phyloP scores from a whole-genome alignment of 2,888 invertebrate species.

The Aporophyla lueneburgensis region DNA sequence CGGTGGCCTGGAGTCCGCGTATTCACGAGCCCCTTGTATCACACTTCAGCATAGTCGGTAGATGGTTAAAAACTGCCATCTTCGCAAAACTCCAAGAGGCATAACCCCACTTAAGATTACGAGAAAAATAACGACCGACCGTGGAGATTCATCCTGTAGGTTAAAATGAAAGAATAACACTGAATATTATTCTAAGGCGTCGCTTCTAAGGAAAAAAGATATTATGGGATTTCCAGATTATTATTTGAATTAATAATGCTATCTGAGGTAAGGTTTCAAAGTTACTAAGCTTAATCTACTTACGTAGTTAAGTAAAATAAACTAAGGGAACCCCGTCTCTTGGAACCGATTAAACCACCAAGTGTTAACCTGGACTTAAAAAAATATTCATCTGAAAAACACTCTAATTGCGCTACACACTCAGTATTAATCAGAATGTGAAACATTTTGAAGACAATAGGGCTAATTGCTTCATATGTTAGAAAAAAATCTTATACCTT shows the following conservation, averaged over 20 bases:
- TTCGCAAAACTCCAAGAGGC: not conserved
- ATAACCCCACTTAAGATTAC: slow-evolving; percentile 12
- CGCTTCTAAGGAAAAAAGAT: not conserved
- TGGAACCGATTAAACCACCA: not conserved
- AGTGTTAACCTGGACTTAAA: not conserved
- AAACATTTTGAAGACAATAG: too few species aligned
- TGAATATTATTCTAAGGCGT: slow-evolving; percentile 11
- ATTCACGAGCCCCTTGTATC: too few species aligned
- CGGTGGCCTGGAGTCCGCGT: too few species aligned
- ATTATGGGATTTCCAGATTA: not conserved
- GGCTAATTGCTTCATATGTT: too few species aligned
- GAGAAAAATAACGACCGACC: not conserved
- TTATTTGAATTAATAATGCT: not conserved
- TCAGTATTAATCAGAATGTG: too few species aligned
- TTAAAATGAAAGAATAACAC: slow-evolving; percentile 44
- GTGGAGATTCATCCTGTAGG: not conserved
- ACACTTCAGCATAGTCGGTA: too few species aligned
- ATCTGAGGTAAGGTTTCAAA: not conserved
- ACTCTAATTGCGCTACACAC: too few species aligned
- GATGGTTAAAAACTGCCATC: not conserved
- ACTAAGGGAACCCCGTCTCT: not conserved
- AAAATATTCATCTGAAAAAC: not conserved
- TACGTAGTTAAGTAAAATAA: not conserved
- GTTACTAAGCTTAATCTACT: not conserved
- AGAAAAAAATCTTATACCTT: too few species aligned